Percentiles rank a stretch among this genome's conserved stretches.
Evolutionary conservation across 2,113 vertebrate genomes (phyloP).

Genomic region (Xenopus laevis): DNA sequence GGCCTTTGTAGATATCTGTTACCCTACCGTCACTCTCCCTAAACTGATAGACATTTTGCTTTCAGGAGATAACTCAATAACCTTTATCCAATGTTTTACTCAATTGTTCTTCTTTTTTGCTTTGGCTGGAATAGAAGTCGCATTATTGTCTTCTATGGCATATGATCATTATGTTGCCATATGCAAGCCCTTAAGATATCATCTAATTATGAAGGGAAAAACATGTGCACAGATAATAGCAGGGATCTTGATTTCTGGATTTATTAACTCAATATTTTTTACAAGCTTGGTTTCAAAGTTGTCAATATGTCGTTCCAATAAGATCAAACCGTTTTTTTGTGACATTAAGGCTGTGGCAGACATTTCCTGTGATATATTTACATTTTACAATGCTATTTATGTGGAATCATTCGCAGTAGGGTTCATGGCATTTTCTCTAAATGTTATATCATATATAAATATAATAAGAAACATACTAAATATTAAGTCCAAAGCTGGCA

Average conservation of each 20-base stretch:
- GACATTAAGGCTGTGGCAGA: slow-evolving; percentile 36
- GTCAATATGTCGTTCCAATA: slow-evolving; percentile 28
- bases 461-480: slow-evolving; percentile 47
- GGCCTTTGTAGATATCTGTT: slow-evolving; percentile 49
- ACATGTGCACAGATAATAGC: slow-evolving; percentile 1
- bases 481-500: slow-evolving; percentile 35
- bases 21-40: slow-evolving; percentile 41
- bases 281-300: slow-evolving; percentile 29
- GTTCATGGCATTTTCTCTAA: slow-evolving; percentile 2
- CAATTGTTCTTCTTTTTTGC: slow-evolving; percentile 45
- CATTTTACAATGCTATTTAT: slow-evolving; percentile 12
- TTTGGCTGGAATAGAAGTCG: slow-evolving; percentile 11
- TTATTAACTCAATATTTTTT: slow-evolving; percentile 36
- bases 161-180: slow-evolving; percentile 47
- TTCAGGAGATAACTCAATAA: slow-evolving; percentile 32
- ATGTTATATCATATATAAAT: slow-evolving; percentile 40
- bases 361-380: slow-evolving; percentile 37
- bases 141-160: slow-evolving; percentile 45
- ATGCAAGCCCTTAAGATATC: slow-evolving; percentile 43
- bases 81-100: slow-evolving; percentile 18
- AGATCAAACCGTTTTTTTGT: slow-evolving; percentile 47
- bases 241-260: slow-evolving; percentile 22
- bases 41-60: slow-evolving; percentile 41
- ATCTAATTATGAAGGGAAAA: slow-evolving; percentile 14
- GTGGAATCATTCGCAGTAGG: slow-evolving; percentile 21